Evolutionary conservation across 2,113 vertebrate species (phyloP).

Genomic region (Calidris pugnax): DNA sequence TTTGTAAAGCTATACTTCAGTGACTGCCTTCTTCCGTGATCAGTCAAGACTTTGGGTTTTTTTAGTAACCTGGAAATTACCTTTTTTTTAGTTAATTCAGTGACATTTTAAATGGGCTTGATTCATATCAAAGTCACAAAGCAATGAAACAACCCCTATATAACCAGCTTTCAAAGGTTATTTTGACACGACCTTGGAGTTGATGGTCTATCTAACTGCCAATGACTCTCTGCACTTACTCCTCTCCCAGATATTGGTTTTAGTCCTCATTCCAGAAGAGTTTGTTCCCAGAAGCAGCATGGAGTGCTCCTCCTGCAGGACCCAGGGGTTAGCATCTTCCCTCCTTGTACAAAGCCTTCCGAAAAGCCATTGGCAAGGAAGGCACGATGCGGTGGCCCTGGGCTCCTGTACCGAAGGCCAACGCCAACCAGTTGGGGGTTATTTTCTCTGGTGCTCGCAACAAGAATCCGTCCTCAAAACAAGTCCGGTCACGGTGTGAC

Average conservation of each 20-base stretch:
- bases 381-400: rapidly evolving
- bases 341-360: rapidly evolving
- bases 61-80: not conserved
- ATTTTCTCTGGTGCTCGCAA: not conserved
- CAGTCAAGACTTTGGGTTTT: not conserved
- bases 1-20: not conserved
- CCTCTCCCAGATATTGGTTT: not conserved
- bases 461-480: not conserved
- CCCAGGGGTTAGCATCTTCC: not conserved
- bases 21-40: not conserved
- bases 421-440: not conserved
- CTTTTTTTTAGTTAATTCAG: not conserved
- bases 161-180: not conserved
- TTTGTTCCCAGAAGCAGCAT: not conserved
- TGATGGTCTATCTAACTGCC: rapidly evolving
- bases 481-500: rapidly evolving
- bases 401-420: rapidly evolving
- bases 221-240: not conserved
- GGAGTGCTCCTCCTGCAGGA: rapidly evolving
- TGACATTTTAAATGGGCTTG: not conserved
- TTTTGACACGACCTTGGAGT: not conserved
- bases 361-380: rapidly evolving
- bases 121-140: not conserved
- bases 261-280: not conserved
- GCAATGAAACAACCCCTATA: not conserved